Conservation (phyloP, 2,888 invertebrate genomes). For the Hirtodrosophila alboralis region DNA sequence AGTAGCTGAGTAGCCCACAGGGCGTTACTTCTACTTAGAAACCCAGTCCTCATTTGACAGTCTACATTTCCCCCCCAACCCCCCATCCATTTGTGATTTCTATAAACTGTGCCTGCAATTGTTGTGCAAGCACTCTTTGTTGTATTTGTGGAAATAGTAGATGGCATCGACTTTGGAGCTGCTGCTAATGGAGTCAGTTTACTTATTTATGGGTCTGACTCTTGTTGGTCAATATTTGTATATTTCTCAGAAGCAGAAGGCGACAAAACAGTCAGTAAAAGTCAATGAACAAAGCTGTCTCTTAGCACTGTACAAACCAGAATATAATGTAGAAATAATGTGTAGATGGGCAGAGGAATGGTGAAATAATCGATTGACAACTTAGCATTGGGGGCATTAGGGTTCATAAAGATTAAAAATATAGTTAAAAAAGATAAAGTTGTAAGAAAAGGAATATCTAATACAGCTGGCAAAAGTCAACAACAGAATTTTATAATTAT, state of each 20-base stretch:
- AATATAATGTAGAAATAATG: conserved; percentile 59
- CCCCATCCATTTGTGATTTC: conserved; percentile 38
- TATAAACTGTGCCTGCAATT: conserved; percentile 41
- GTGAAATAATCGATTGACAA: conserved; percentile 11
- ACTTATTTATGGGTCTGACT: conserved; percentile 32
- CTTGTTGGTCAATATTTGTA: conserved; percentile 44
- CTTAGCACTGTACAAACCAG: conserved; percentile 37
- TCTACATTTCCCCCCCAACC: not conserved
- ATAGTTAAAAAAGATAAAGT: not conserved
- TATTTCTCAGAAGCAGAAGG: conserved; percentile 6
- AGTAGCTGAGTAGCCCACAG: conserved; percentile 23
- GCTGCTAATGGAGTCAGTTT: conserved; percentile 31
- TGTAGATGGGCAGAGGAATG: conserved; percentile 30
- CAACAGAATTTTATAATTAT: no score
- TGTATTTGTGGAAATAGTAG: conserved; percentile 11
- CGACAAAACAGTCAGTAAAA: no score
- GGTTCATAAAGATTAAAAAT: not conserved
- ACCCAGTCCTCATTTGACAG: not conserved
- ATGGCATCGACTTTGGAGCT: conserved; percentile 25
- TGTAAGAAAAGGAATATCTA: no score
- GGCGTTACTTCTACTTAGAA: conserved; percentile 3
- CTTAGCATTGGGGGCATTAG: not conserved
- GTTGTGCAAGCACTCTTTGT: conserved; percentile 48
- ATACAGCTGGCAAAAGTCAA: no score
- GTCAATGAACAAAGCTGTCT: conserved; percentile 22